These are phyloP conservation scores for Paradoxurus hermaphroditus DNA, from an alignment of 2,113 vertebrate species.

Conservation along the genomic window DNA sequence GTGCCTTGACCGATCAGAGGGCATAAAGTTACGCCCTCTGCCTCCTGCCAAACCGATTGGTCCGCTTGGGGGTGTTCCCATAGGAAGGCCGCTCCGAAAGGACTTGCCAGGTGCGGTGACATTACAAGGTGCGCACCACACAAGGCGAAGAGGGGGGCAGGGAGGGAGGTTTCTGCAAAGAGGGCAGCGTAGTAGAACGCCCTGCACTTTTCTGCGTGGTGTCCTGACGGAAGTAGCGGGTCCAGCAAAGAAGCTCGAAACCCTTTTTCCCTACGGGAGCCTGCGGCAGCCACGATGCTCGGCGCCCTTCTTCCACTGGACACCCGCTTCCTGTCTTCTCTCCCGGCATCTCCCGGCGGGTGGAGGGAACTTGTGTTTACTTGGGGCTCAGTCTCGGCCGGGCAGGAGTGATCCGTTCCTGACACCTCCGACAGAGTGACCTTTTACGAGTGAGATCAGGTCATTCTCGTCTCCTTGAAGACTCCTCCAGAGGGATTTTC, in stretches of 20 bases:
- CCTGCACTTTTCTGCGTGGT: fast-evolving
- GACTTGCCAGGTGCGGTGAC: not conserved
- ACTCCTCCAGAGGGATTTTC: not conserved
- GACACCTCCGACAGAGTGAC: not conserved
- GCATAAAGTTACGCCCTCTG: not conserved
- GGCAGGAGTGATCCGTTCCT: not conserved
- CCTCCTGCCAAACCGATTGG: not conserved
- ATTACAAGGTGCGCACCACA: not conserved
- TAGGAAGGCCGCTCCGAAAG: not conserved
- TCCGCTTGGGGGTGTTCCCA: not conserved
- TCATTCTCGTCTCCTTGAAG: not conserved
- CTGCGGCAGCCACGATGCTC: not conserved
- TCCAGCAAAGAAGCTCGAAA: not conserved
- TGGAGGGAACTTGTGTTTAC: not conserved
- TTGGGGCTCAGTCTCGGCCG: not conserved
- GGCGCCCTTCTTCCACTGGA: fast-evolving
- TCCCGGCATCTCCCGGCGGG: not conserved
- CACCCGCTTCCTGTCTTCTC: not conserved
- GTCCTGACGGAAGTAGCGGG: not conserved
- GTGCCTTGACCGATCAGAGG: not conserved
- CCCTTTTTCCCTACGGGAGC: not conserved
- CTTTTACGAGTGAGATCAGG: not conserved
- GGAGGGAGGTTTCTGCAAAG: not conserved
- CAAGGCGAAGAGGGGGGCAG: not conserved
- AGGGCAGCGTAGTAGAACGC: fast-evolving